phyloP scores from a whole-genome alignment of 92 coral and sea anemone species.

The Paragorgia papillata region DNA sequence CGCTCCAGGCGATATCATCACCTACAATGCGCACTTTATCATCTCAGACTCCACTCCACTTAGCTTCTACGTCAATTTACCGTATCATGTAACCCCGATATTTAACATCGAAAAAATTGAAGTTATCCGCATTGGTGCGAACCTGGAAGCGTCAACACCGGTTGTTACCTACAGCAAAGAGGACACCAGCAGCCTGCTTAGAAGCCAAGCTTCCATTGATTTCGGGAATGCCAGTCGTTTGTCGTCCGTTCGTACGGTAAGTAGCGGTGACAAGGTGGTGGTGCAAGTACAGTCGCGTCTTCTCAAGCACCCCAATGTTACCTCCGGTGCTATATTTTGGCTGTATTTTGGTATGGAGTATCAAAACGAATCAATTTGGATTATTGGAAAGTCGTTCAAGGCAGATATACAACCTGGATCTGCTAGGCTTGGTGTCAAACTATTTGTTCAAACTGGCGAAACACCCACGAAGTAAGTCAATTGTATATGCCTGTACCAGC shows the following conservation, averaged over 20 bases:
- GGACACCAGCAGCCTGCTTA: neutral
- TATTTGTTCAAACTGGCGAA: neutral
- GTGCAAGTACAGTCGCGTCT: conserved; percentile 18
- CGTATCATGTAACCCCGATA: conserved; percentile 9
- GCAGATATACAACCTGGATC: neutral
- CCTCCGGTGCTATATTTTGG: neutral
- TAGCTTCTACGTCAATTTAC: conserved; percentile 12
- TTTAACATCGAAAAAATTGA: conserved; percentile 17
- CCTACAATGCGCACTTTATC: conserved; percentile 3
- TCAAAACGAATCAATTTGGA: conserved; percentile 17
- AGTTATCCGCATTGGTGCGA: conserved; percentile 3
- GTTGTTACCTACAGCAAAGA: neutral
- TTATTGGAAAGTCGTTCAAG: conserved; percentile 26
- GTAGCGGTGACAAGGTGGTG: conserved; percentile 7
- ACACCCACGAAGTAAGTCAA: neutral
- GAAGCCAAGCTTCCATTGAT: conserved; percentile 13
- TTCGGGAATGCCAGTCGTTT: conserved; percentile 5
- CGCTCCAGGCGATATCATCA: conserved; percentile 11
- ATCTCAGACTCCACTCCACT: conserved; percentile 2
- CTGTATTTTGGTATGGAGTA: conserved; percentile 25
- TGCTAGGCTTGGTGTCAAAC: conserved; percentile 1
- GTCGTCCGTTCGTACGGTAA: neutral
- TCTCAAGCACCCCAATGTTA: neutral
- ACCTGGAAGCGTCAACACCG: neutral
- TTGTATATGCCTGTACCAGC: too few species aligned